A percentile compares a stretch with the other conserved stretches of the same genome.
Evolutionary conservation across 2,113 vertebrate species (phyloP).

Genomic region (Octodon degus): DNA sequence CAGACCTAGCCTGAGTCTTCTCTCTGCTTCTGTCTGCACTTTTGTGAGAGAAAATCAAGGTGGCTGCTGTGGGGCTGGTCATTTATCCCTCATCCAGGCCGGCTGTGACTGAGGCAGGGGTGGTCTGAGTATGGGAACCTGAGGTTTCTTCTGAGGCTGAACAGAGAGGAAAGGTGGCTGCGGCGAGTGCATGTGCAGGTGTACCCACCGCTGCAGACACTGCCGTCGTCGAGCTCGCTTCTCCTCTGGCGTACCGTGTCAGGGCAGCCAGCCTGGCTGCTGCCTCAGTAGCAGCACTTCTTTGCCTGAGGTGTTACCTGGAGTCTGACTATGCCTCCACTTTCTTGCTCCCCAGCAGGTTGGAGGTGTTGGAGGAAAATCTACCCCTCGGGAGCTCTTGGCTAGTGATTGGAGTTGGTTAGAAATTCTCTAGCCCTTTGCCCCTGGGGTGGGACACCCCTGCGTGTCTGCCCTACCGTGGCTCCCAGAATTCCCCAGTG

Average conservation of each 20-base stretch:
- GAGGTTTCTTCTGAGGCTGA: background rate
- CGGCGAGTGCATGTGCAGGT: background rate
- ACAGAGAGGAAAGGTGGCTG: background rate
- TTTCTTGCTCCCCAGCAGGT: fast-evolving
- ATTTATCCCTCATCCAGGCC: background rate
- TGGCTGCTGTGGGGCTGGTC: background rate
- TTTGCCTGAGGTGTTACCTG: background rate
- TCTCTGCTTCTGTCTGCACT: background rate
- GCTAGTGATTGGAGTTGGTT: background rate
- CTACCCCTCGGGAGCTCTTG: background rate
- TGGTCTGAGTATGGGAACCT: background rate
- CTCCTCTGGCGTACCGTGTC: background rate
- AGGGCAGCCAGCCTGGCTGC: background rate
- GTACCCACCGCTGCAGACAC: background rate
- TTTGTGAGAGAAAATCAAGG: constrained; percentile 1
- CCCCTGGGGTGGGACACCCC: background rate
- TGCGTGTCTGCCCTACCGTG: background rate
- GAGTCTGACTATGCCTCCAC: background rate
- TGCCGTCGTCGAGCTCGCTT: background rate
- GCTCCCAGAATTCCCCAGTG: background rate
- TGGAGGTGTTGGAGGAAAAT: background rate
- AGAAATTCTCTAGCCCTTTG: background rate
- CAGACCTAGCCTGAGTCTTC: background rate
- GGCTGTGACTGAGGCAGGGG: background rate
- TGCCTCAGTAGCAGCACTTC: background rate